A percentile compares a stretch with the other conserved stretches of the same genome.
These are phyloP conservation scores for Leptosomus discolor DNA, from an alignment of 2,113 vertebrate genomes.

Conservation along the genomic window DNA sequence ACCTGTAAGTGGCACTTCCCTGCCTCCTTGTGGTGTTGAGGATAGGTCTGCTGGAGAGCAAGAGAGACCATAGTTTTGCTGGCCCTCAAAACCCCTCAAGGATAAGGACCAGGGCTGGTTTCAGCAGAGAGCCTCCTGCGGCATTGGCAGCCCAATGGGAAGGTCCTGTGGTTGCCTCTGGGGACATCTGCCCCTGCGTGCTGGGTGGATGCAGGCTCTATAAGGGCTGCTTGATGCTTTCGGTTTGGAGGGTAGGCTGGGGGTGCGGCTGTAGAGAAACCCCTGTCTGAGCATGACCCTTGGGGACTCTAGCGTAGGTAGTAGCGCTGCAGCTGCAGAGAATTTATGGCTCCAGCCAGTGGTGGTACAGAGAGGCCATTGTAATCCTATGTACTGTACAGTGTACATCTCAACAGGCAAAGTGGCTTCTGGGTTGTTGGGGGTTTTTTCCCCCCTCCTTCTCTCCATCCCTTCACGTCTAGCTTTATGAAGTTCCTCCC, in stretches of 20 bases:
- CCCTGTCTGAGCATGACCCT: neutral
- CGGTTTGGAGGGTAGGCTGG: neutral
- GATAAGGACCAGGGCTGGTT: neutral
- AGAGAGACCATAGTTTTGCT: neutral
- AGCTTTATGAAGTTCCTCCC: conserved; percentile 70
- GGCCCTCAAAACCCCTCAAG: neutral
- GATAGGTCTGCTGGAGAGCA: neutral
- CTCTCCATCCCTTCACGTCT: conserved; percentile 73
- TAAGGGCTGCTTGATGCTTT: neutral
- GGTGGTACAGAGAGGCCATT: conserved; percentile 58
- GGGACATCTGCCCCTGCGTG: accelerated
- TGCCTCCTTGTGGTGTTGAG: conserved; percentile 45
- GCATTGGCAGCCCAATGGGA: neutral
- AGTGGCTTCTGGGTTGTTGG: conserved; percentile 37
- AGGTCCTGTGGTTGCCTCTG: neutral
- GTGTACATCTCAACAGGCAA: conserved; percentile 59
- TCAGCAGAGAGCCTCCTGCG: neutral
- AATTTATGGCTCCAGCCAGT: conserved; percentile 51
- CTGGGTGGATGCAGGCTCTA: neutral
- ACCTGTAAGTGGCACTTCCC: conserved; percentile 1
- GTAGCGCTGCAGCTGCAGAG: neutral
- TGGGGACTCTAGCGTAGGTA: neutral
- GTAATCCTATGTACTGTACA: conserved; percentile 31
- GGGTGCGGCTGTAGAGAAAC: neutral
- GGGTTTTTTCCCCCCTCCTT: neutral